These are phyloP conservation scores for Drosophila birchii DNA, from an alignment of 2,888 invertebrate species.

Conservation along the genomic window DNA sequence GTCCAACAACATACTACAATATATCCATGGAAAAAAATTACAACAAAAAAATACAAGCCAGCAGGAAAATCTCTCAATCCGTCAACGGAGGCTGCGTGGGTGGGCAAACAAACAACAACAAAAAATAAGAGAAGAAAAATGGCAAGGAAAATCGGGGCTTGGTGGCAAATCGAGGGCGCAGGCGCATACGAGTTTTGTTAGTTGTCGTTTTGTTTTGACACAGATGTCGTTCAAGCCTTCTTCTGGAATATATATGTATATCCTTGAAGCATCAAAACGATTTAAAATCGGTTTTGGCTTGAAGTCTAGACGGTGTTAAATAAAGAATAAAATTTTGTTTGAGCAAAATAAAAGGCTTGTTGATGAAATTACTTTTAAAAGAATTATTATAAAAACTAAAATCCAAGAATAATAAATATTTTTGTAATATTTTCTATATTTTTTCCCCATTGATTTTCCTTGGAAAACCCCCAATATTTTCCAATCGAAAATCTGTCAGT, in stretches of 20 bases:
- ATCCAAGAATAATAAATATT: background rate
- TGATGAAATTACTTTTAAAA: background rate
- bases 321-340: background rate
- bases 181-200: slow-evolving; percentile 14
- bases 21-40: background rate
- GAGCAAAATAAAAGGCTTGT: background rate
- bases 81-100: slow-evolving; percentile 48
- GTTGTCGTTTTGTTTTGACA: slow-evolving; percentile 42
- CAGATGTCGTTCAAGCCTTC: slow-evolving; percentile 31
- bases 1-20: slow-evolving; percentile 47
- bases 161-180: no score
- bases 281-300: background rate
- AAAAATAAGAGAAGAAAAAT: slow-evolving; percentile 11
- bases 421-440: background rate
- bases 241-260: background rate
- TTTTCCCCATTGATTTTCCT: background rate
- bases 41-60: slow-evolving; percentile 2
- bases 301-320: background rate
- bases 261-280: background rate
- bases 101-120: slow-evolving; percentile 29
- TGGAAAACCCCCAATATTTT: background rate
- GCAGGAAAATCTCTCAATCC: slow-evolving; percentile 45
- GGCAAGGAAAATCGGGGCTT: slow-evolving; percentile 16
- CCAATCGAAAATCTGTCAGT: slow-evolving; percentile 3
- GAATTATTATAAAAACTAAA: background rate